Conservation (phyloP, 2,888 invertebrate genomes). For the Synanthedon andrenaeformis region DNA sequence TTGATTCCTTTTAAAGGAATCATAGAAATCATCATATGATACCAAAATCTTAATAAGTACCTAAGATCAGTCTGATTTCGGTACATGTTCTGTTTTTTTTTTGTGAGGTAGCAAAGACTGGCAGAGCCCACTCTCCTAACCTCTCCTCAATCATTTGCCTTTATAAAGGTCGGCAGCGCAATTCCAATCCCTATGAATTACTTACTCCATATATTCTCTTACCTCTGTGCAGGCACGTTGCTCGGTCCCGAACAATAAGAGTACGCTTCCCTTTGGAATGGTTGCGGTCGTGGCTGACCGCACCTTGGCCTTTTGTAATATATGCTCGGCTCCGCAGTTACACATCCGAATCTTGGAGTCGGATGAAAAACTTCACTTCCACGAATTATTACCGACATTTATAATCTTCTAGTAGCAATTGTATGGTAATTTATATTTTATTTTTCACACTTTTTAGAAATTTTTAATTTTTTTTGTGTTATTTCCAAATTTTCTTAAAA, state of each 20-base stretch:
- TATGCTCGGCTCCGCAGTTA: slow-evolving; percentile 45
- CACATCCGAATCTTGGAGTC: slow-evolving; percentile 40
- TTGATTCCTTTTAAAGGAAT: no score
- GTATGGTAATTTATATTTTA: background rate
- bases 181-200: no score
- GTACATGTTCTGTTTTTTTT: no score
- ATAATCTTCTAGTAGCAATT: slow-evolving; percentile 8
- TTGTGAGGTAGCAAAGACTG: no score
- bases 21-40: no score
- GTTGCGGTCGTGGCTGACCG: slow-evolving; percentile 55
- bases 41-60: no score
- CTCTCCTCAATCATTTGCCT: no score
- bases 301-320: slow-evolving; percentile 52
- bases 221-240: slow-evolving; percentile 35
- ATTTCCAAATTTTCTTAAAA: no score
- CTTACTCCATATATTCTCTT: background rate
- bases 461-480: slow-evolving; percentile 11
- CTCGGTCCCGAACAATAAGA: slow-evolving; percentile 34
- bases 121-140: no score
- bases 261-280: slow-evolving; percentile 38
- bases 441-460: slow-evolving; percentile 2
- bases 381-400: slow-evolving; percentile 47
- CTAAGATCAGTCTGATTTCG: no score
- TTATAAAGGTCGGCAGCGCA: no score
- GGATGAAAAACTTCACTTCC: slow-evolving; percentile 39